Percentiles rank a stretch among this genome's conserved stretches.
Evolutionary conservation across 2,797 vertebrate species (phyloP).

Genomic region (Nyctalus aviator): DNA sequence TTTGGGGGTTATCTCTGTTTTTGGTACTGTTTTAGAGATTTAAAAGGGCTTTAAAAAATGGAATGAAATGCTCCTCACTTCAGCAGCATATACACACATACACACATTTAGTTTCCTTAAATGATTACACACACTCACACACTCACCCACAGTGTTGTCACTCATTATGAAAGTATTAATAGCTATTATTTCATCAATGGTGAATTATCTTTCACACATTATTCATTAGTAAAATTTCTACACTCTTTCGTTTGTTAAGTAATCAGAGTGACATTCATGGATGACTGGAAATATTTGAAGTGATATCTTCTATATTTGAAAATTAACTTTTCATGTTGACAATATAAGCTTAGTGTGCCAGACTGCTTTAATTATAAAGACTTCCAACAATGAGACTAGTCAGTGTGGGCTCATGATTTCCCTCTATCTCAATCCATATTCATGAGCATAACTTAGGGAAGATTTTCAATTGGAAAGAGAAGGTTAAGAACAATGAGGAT

Average conservation of each 20-base stretch:
- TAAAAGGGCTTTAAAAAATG: background rate
- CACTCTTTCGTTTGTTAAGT: conserved; percentile 56
- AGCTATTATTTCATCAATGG: background rate
- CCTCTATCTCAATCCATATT: background rate
- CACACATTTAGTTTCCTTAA: background rate
- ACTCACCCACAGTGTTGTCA: background rate
- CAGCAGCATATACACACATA: background rate
- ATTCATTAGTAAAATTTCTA: conserved; percentile 49
- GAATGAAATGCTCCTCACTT: background rate
- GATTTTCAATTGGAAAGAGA: background rate
- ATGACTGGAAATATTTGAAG: conserved; percentile 63
- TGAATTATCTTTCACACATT: conserved; percentile 53
- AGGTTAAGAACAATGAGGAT: background rate
- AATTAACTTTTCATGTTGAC: conserved; percentile 68
- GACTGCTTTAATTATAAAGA: conserved; percentile 29
- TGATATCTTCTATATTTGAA: conserved; percentile 48
- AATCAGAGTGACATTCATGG: conserved; percentile 53
- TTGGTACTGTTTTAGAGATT: background rate
- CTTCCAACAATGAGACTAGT: background rate
- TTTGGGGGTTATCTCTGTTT: background rate
- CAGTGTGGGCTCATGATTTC: background rate
- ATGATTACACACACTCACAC: background rate
- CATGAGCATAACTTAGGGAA: background rate
- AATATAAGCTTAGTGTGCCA: background rate
- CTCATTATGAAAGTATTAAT: conserved; percentile 23